Percentiles rank a stretch among this genome's conserved stretches.
phyloP scores from a whole-genome alignment of 2,888 invertebrate species.

The Pilophorus perplexus region DNA sequence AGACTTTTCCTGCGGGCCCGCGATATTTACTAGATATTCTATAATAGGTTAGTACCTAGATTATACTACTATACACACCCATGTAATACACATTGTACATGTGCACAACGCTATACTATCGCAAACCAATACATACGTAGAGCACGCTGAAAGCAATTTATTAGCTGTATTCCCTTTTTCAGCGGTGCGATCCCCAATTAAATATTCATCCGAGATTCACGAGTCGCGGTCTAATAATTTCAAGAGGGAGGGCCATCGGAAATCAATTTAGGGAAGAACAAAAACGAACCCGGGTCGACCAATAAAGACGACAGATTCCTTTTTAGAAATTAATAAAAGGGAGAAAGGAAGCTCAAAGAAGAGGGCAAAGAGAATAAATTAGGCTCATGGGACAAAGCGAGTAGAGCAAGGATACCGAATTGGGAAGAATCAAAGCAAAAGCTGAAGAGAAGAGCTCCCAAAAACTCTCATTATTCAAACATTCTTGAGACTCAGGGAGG shows the following conservation, averaged over 20 bases:
- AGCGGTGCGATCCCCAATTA: too few species aligned
- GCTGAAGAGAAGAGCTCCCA: not conserved
- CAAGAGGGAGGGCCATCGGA: not conserved
- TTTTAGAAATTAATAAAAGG: conserved; percentile 19
- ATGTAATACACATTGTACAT: too few species aligned
- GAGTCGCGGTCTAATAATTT: too few species aligned
- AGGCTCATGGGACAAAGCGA: conserved; percentile 6
- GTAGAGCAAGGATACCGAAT: not conserved
- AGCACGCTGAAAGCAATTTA: too few species aligned
- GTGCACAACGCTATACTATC: too few species aligned
- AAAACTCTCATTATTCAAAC: not conserved
- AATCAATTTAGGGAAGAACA: not conserved
- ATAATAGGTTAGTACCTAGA: too few species aligned
- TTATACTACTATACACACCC: too few species aligned
- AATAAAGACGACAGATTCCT: conserved; percentile 3
- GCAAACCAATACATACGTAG: too few species aligned
- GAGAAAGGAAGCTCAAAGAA: not conserved
- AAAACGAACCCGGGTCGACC: not conserved
- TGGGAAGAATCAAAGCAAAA: not conserved
- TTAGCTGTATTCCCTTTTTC: too few species aligned
- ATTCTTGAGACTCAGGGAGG: not conserved
- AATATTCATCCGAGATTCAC: too few species aligned
- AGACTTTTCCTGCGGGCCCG: too few species aligned
- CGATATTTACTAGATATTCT: too few species aligned
- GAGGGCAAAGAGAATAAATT: conserved; percentile 6